These are phyloP conservation scores for Prunella strophiata DNA, from an alignment of 2,797 vertebrate genomes.

Conservation along the genomic window DNA sequence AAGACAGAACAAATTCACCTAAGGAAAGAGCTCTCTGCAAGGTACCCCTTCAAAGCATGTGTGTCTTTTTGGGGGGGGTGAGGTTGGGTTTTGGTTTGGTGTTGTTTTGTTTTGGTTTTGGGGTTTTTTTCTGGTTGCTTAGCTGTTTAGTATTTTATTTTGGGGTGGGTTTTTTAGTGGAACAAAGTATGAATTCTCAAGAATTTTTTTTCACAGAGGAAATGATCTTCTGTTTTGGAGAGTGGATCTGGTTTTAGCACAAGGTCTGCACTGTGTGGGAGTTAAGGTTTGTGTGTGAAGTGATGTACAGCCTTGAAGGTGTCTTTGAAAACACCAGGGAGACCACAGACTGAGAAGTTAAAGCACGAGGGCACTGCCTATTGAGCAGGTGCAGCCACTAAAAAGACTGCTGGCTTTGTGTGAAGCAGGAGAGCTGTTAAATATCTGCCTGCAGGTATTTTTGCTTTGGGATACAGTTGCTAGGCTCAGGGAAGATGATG, in stretches of 20 bases:
- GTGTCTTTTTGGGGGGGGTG: not conserved
- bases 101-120: no score
- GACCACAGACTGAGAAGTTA: not conserved
- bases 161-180: not conserved
- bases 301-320: not conserved
- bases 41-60: slow-evolving; percentile 67
- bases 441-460: not conserved
- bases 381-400: not conserved
- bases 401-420: not conserved
- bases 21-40: slow-evolving; percentile 79
- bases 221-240: not conserved
- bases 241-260: not conserved
- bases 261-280: not conserved
- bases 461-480: not conserved
- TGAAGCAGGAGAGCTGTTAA: not conserved
- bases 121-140: not conserved
- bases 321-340: not conserved
- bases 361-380: not conserved
- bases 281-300: not conserved
- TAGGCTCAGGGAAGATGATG: not conserved
- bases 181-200: not conserved
- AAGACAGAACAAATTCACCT: slow-evolving; percentile 85
- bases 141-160: not conserved
- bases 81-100: not conserved
- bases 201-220: not conserved